phyloP scores from a whole-genome alignment of 2,888 invertebrate genomes.

The Drosophila recens region DNA sequence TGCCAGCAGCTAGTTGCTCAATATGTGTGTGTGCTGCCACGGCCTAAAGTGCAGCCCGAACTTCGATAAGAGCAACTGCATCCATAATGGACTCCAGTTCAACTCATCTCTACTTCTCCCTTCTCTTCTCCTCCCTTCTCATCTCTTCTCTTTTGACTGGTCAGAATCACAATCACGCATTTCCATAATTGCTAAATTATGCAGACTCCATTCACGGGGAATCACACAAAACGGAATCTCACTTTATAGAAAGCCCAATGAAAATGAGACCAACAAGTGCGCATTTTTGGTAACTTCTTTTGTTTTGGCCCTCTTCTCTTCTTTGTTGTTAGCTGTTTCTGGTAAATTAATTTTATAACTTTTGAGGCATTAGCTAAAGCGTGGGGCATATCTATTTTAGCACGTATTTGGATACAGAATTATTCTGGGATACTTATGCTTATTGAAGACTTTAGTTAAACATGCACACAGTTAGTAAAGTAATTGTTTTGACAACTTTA shows the following conservation, averaged over 20 bases:
- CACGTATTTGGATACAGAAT: neutral
- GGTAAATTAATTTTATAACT: conserved; percentile 76
- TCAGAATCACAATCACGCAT: conserved; percentile 56
- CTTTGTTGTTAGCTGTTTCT: conserved; percentile 51
- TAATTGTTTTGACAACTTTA: neutral
- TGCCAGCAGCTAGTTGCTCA: conserved; percentile 78
- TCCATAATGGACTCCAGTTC: conserved; percentile 64
- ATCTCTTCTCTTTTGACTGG: conserved; percentile 29
- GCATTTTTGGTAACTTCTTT: conserved; percentile 62
- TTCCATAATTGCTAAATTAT: conserved; percentile 81
- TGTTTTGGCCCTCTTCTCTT: conserved; percentile 37
- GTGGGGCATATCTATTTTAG: conserved; percentile 3
- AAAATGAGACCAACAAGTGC: conserved; percentile 63
- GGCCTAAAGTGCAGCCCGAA: conserved; percentile 62
- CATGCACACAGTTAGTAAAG: neutral
- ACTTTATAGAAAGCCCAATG: conserved; percentile 35
- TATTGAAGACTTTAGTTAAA: neutral
- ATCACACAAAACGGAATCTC: conserved; percentile 11
- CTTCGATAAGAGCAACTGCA: conserved; percentile 62
- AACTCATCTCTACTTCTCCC: neutral
- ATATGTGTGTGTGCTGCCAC: conserved; percentile 1
- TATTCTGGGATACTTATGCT: neutral
- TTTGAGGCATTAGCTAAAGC: conserved; percentile 26
- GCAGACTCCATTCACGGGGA: conserved; percentile 50
- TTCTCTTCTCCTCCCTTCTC: neutral